These are phyloP conservation scores for Malurus elegans DNA, from an alignment of 2,113 vertebrate genomes.

Conservation along the genomic window DNA sequence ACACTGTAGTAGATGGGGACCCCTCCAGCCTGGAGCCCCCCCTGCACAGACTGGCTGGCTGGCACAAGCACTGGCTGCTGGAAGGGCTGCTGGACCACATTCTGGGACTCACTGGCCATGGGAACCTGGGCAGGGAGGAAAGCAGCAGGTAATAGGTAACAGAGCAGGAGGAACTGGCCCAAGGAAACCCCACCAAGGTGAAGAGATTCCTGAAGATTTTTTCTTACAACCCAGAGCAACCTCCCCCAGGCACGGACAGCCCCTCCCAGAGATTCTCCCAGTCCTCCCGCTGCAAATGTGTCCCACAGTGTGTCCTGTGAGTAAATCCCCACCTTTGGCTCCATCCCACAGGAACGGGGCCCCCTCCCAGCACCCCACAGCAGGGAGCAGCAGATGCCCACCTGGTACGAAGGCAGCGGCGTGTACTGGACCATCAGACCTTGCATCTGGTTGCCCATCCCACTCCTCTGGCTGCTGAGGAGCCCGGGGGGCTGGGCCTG, in stretches of 20 bases:
- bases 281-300: not conserved
- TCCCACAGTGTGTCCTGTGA: not conserved
- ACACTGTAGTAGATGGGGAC: conserved; percentile 97
- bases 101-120: conserved; percentile 90
- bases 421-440: conserved; percentile 98
- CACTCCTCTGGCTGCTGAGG: conserved; percentile 85
- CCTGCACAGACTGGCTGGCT: conserved; percentile 93
- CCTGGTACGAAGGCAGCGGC: conserved; percentile 97
- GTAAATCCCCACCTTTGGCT: not conserved
- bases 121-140: conserved; percentile 79
- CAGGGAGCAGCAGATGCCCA: conserved; percentile 35
- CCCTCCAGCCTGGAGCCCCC: conserved; percentile 78
- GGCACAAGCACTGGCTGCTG: conserved; percentile 95
- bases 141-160: not conserved
- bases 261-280: not conserved
- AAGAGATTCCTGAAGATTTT: not conserved
- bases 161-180: not conserved
- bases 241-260: not conserved
- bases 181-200: not conserved
- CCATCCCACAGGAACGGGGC: not conserved
- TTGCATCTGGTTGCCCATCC: conserved; percentile 90
- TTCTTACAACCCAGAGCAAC: not conserved
- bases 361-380: not conserved
- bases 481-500: conserved; percentile 89
- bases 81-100: conserved; percentile 91